Evolutionary conservation across 1,140 invertebrate species (phyloP).

Genomic region (Leptinotarsa undecemlineata): DNA sequence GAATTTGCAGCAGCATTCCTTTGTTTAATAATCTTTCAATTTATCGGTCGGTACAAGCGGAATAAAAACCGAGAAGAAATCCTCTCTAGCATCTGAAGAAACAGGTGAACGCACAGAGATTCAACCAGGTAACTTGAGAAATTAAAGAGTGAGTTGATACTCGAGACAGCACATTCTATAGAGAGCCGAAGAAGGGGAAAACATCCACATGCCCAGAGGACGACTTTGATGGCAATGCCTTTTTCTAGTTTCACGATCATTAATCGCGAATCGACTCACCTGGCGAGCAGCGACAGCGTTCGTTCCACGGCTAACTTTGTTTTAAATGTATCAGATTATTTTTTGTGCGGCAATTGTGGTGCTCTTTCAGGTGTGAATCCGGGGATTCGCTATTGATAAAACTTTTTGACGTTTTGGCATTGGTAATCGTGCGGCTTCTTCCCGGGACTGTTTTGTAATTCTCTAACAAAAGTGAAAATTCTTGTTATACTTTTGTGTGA

Average conservation of each 20-base stretch:
- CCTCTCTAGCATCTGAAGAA: background rate
- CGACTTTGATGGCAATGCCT: slow-evolving; percentile 22
- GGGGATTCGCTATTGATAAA: slow-evolving; percentile 15
- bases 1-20: background rate
- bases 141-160: background rate
- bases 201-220: slow-evolving; percentile 19
- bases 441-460: slow-evolving; percentile 4
- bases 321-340: slow-evolving; percentile 11
- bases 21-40: slow-evolving; percentile 2
- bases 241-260: slow-evolving; percentile 22
- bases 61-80: background rate
- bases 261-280: slow-evolving; percentile 19
- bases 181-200: slow-evolving; percentile 9
- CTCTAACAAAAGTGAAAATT: slow-evolving; percentile 8
- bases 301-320: background rate
- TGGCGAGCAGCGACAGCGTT: slow-evolving; percentile 10
- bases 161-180: background rate
- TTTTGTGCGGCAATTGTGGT: slow-evolving; percentile 10
- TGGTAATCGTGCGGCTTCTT: background rate
- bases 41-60: background rate
- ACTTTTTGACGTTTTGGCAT: slow-evolving; percentile 10
- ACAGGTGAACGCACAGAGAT: background rate
- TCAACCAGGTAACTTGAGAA: background rate
- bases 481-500: slow-evolving; percentile 3
- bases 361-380: slow-evolving; percentile 8